Evolutionary conservation across 2,113 vertebrate genomes (phyloP), one percentile per base, ranked within the genome.

Genomic region (Phyllopteryx taeniolatus): DNA sequence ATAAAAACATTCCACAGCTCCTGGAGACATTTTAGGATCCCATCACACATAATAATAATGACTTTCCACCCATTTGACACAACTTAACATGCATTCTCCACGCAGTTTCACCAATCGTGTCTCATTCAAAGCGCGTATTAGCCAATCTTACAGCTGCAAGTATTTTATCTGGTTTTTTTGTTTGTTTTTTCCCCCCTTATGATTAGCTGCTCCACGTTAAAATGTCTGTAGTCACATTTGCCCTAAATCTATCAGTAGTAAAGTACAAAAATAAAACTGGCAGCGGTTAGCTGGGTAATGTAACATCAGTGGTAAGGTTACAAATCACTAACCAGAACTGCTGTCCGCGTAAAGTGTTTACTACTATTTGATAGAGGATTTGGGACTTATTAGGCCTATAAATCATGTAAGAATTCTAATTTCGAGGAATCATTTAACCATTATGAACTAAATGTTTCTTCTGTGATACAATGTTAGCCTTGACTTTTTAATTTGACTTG

Each of bases 1-100:
- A 56, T 56, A 56, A 56, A 56, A 56, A 56, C 53, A 56, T 56
- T 56, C 53, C 53, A 56, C 53, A 22, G n/a, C 53, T 56, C 60
- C 31, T 39, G 59, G 31, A 61, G 13, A 61, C 33, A 61, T 61
- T 61, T 61, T 8, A 17, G 27, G 14, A 60, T 60, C 57, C 12
- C 57, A 15, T 60, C 12, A 33, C 57, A 60, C 57, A 33, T 22
- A 33, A 14, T 60, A 33, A 17, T 17, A 13, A 33, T 60, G 57
- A 35, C 57, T n/a, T 60, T 60, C 33, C 59, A 33, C 31, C 59
- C 59, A 35, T 17, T 33, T 33, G 31, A 35, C 10, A 4, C 31
- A 61, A 61, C 31, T 35, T 60, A 33, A 35, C 31, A 15, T 17
- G 13, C 57, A 35, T 31, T 33, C 59, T 15, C 31, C 31, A 19